phyloP scores from a whole-genome alignment of 35 echinoderm and acorn worm species.

The Anneissia japonica region DNA sequence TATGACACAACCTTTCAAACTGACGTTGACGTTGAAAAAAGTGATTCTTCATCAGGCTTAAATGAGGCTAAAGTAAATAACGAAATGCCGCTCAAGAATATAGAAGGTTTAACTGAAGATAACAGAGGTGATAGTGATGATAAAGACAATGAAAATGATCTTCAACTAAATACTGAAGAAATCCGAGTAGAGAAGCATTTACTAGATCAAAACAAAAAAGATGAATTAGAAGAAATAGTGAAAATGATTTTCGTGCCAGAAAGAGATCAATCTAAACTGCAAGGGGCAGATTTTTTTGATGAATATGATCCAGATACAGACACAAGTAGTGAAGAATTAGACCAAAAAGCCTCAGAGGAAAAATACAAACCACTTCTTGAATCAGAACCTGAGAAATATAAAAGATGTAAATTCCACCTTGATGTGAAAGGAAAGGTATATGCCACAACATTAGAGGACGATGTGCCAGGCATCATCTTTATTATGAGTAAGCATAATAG shows the following conservation, averaged over 20 bases:
- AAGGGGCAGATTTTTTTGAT: constrained; percentile 31
- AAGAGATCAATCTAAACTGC: constrained; percentile 34
- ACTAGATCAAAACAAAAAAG: constrained; percentile 11
- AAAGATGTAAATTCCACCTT: constrained; percentile 35
- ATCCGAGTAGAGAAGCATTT: not conserved
- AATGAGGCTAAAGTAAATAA: not conserved
- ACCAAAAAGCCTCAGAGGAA: not conserved
- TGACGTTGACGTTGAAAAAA: constrained; percentile 7
- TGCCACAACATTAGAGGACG: constrained; percentile 35
- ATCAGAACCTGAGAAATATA: constrained; percentile 35
- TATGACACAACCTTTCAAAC: not conserved
- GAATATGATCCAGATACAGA: constrained; percentile 65
- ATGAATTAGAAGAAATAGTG: constrained; percentile 28
- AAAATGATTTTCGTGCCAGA: constrained; percentile 1
- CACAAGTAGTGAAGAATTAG: not conserved
- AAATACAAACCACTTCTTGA: not conserved
- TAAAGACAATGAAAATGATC: not conserved
- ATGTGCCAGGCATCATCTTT: not conserved
- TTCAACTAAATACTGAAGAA: not conserved
- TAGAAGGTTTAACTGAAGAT: not conserved
- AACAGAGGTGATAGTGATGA: not conserved
- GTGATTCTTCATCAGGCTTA: not conserved
- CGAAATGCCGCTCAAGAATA: not conserved
- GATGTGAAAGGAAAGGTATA: constrained; percentile 16
- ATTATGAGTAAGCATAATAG: constrained; percentile 44